These are phyloP conservation scores for Thunnus maccoyii DNA, from an alignment of 2,113 vertebrate genomes.

Conservation along the genomic window DNA sequence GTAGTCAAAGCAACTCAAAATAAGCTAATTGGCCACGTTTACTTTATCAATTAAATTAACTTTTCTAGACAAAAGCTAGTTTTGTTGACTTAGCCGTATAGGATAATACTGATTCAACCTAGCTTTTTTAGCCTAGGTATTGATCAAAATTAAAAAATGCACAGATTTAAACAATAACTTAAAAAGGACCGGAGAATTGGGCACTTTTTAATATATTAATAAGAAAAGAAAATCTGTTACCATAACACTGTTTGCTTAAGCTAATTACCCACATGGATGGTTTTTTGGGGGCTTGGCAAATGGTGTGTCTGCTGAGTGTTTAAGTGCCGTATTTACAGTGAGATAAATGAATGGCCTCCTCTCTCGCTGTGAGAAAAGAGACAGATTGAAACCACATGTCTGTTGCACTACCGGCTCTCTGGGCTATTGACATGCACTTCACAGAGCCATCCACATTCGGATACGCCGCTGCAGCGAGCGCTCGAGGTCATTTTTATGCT, in stretches of 20 bases:
- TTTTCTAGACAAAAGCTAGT: too few species aligned
- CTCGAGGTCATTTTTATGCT: conserved; percentile 61
- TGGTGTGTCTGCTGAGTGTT: conserved; percentile 54
- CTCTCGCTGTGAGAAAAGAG: conserved; percentile 72
- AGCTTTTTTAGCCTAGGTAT: background rate
- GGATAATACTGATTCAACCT: background rate
- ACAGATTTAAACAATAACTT: background rate
- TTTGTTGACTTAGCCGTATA: background rate
- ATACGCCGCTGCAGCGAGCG: conserved; percentile 31
- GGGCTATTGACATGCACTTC: conserved; percentile 73
- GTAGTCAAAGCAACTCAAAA: conserved; percentile 17
- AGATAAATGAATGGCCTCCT: conserved; percentile 70
- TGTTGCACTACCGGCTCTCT: conserved; percentile 50
- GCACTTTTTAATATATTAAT: background rate
- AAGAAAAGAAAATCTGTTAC: conserved; percentile 8
- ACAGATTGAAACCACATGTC: conserved; percentile 79
- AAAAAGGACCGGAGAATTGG: background rate
- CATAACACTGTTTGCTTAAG: conserved; percentile 33
- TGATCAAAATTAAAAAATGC: background rate
- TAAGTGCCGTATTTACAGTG: conserved; percentile 72
- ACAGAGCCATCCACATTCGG: conserved; percentile 59
- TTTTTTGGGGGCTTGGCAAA: conserved; percentile 42
- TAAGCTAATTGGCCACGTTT: background rate
- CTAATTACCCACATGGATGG: conserved; percentile 42
- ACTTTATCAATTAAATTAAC: conserved; percentile 31